phyloP scores from a whole-genome alignment of 53 echinoderm and acorn worm genomes.

The Paracentrotus lividus region DNA sequence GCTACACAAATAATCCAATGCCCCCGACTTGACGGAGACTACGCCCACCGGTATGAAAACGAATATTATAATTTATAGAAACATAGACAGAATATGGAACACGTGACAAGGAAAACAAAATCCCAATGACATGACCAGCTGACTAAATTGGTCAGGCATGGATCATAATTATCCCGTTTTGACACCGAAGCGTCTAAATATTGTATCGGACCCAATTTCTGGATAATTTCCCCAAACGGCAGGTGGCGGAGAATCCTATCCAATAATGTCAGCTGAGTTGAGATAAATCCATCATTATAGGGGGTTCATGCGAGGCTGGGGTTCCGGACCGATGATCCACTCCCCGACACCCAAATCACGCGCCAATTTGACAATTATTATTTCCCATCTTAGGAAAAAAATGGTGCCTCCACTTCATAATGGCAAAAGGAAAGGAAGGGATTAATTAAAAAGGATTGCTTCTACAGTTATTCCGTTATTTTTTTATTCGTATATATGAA shows the following conservation, averaged over 20 bases:
- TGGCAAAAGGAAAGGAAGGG: no score
- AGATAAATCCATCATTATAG: background rate
- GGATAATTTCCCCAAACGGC: conserved; percentile 20
- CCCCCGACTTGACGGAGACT: background rate
- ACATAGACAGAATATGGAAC: no score
- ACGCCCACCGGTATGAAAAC: background rate
- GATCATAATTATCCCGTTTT: conserved; percentile 24
- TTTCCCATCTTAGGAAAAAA: background rate
- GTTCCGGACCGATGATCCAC: conserved; percentile 4
- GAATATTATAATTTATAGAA: background rate
- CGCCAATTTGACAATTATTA: background rate
- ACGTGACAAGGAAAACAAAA: conserved; percentile 9
- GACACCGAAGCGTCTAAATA: conserved; percentile 35
- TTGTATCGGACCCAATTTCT: conserved; percentile 30
- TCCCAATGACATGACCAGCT: conserved; percentile 15
- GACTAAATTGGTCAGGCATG: conserved; percentile 17
- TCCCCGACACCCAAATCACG: background rate
- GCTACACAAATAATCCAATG: background rate
- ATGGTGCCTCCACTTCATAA: no score
- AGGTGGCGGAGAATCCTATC: background rate
- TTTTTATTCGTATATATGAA: no score
- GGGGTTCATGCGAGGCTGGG: background rate
- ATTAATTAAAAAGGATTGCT: no score
- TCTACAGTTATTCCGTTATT: no score
- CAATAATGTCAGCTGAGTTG: background rate